Percentiles rank a stretch among this genome's conserved stretches.
phyloP scores from a whole-genome alignment of 2,888 invertebrate genomes.

The Gryllus longicercus region DNA sequence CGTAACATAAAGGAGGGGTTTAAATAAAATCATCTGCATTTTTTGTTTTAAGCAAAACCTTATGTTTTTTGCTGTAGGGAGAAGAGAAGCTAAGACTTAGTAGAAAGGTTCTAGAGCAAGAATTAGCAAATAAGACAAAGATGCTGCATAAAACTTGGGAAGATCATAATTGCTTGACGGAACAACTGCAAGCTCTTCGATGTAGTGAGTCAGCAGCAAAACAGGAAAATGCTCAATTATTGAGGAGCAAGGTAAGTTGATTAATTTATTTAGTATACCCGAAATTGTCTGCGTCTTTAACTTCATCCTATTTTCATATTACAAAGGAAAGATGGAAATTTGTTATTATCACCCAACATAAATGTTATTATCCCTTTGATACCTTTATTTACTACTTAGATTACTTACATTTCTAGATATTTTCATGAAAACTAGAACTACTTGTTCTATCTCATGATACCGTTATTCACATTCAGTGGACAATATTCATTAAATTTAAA shows the following conservation, averaged over 20 bases:
- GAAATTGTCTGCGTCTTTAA: neutral
- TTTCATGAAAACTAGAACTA: no score
- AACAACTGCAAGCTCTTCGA: constrained; percentile 20
- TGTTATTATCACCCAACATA: no score
- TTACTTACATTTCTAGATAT: no score
- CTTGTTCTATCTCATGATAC: no score
- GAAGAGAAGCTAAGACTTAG: constrained; percentile 24
- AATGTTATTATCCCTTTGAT: no score
- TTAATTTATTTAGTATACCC: neutral
- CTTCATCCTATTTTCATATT: no score
- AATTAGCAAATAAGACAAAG: constrained; percentile 27
- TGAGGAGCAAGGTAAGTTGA: constrained; percentile 27
- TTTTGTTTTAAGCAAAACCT: neutral
- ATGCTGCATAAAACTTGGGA: constrained; percentile 28
- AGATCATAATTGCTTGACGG: constrained; percentile 27
- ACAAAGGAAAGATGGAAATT: no score
- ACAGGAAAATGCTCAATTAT: constrained; percentile 27
- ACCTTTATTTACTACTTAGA: no score
- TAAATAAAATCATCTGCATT: neutral
- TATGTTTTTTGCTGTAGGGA: constrained; percentile 21
- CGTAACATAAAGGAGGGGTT: no score
- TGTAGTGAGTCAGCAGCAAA: neutral
- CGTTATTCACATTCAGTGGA: no score
- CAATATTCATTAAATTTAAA: no score
- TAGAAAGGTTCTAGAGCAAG: constrained; percentile 21